Evolutionary conservation across 2,888 invertebrate species (phyloP).

Genomic region (Amblyjoppa proteus): DNA sequence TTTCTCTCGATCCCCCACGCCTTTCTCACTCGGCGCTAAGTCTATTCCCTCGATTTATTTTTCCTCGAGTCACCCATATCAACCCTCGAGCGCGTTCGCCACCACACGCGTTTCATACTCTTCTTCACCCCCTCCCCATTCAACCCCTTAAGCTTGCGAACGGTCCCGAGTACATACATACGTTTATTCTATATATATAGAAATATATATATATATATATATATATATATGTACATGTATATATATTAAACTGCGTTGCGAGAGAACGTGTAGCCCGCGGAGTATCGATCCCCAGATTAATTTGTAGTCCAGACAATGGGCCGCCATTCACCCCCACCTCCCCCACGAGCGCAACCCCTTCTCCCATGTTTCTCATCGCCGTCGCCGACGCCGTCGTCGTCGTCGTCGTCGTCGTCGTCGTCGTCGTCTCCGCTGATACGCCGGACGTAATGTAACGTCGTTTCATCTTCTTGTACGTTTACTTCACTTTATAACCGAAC

Average conservation of each 20-base stretch:
- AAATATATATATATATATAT: background rate
- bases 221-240: slow-evolving; percentile 30
- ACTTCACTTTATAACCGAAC: slow-evolving; percentile 67
- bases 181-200: slow-evolving; percentile 13
- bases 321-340: slow-evolving; percentile 79
- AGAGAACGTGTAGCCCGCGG: slow-evolving; percentile 68
- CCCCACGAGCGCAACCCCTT: slow-evolving; percentile 33
- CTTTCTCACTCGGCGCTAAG: background rate
- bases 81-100: slow-evolving; percentile 2
- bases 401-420: slow-evolving; percentile 66
- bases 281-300: slow-evolving; percentile 84
- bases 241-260: slow-evolving; percentile 64
- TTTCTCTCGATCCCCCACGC: background rate
- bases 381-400: slow-evolving; percentile 66
- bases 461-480: slow-evolving; percentile 75
- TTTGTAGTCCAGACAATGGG: slow-evolving; percentile 85
- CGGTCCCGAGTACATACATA: slow-evolving; percentile 13
- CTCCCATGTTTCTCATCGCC: slow-evolving; percentile 20
- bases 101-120: slow-evolving; percentile 45
- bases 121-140: slow-evolving; percentile 50
- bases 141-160: slow-evolving; percentile 48
- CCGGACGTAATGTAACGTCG: slow-evolving; percentile 78
- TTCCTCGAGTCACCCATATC: slow-evolving; percentile 75
- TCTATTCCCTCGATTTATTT: slow-evolving; percentile 76
- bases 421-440: slow-evolving; percentile 77